A percentile compares a stretch with the other conserved stretches of the same genome.
These are phyloP conservation scores for Vannuccia rotundouncinata DNA, from an alignment of 2,888 invertebrate genomes.

Conservation along the genomic window DNA sequence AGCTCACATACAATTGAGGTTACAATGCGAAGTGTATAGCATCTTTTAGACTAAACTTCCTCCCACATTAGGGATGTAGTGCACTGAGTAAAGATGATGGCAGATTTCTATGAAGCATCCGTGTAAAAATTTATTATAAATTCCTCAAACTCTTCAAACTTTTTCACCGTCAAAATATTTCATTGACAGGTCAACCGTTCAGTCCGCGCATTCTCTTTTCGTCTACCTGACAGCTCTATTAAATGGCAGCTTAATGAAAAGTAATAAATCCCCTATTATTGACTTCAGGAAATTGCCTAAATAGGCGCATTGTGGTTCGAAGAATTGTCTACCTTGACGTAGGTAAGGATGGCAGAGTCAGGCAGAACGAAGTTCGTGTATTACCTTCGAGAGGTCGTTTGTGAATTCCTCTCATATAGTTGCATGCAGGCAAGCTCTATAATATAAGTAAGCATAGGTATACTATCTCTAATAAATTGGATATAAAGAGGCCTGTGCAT, in stretches of 20 bases:
- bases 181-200: slow-evolving; percentile 22
- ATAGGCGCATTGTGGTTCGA: slow-evolving; percentile 2
- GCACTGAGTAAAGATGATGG: background rate
- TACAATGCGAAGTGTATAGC: background rate
- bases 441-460: background rate
- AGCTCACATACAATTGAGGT: background rate
- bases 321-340: background rate
- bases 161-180: slow-evolving; percentile 20
- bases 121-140: slow-evolving; percentile 15
- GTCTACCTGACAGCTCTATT: slow-evolving; percentile 9
- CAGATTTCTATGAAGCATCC: background rate
- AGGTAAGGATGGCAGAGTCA: background rate
- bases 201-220: background rate
- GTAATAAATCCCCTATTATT: slow-evolving; percentile 23
- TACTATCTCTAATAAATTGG: no score
- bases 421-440: background rate
- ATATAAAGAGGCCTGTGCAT: background rate
- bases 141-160: slow-evolving; percentile 26
- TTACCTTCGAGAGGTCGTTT: background rate
- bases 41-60: background rate
- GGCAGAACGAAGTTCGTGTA: background rate
- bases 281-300: slow-evolving; percentile 23
- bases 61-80: background rate
- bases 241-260: slow-evolving; percentile 21
- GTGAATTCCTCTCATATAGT: background rate